phyloP scores from a whole-genome alignment of 2,888 invertebrate species.

The Meiosimyza decipiens region DNA sequence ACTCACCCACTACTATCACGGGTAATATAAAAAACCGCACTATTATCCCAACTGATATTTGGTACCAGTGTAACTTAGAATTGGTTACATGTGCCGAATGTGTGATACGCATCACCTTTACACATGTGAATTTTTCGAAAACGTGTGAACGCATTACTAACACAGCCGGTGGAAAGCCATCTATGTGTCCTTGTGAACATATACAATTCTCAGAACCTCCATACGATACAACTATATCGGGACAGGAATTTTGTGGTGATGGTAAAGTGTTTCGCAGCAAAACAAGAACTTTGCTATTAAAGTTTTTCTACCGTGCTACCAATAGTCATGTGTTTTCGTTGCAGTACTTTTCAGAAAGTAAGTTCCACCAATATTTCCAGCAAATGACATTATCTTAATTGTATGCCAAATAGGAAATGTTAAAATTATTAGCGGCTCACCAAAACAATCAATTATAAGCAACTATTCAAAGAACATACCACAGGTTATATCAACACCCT shows the following conservation, averaged over 20 bases:
- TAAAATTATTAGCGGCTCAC: conserved; percentile 68
- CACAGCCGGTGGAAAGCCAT: conserved; percentile 54
- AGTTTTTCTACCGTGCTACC: conserved; percentile 71
- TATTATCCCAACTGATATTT: conserved; percentile 57
- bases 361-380: conserved; percentile 51
- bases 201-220: conserved; percentile 75
- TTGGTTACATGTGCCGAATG: conserved; percentile 79
- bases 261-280: conserved; percentile 71
- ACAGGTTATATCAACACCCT: conserved; percentile 74
- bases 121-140: conserved; percentile 63
- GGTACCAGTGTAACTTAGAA: conserved; percentile 73
- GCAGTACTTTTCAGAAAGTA: conserved; percentile 75
- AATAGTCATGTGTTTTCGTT: conserved; percentile 74
- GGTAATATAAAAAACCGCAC: conserved; percentile 53
- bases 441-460: conserved; percentile 60
- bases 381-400: neutral
- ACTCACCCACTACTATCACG: conserved; percentile 46
- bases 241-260: conserved; percentile 72
- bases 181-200: conserved; percentile 71
- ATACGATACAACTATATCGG: conserved; percentile 71
- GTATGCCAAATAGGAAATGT: conserved; percentile 70
- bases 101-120: conserved; percentile 68
- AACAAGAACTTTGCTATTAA: conserved; percentile 72
- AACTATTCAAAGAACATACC: conserved; percentile 64
- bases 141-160: conserved; percentile 58